Evolutionary conservation across 2,797 vertebrate species (phyloP).

Genomic region (Glyptemys insculpta): DNA sequence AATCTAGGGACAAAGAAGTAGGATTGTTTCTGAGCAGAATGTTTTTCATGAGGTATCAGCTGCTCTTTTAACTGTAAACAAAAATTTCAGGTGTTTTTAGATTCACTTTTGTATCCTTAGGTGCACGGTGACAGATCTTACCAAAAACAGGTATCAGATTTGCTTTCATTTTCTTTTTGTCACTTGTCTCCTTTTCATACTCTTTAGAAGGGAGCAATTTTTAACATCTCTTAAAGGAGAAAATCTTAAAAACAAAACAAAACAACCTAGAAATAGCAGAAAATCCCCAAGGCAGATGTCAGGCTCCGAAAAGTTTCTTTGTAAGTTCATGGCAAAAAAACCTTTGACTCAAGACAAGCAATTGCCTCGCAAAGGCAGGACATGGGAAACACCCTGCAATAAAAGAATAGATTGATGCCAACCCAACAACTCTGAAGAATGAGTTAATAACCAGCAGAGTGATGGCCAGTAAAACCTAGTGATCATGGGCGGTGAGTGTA

Average conservation of each 20-base stretch:
- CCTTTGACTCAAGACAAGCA: rapidly evolving
- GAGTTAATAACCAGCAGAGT: rapidly evolving
- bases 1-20: slow-evolving; percentile 17
- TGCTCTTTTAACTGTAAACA: slow-evolving; percentile 23
- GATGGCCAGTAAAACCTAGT: rapidly evolving
- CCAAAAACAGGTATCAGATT: background rate
- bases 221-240: background rate
- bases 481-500: too few relatives aligned
- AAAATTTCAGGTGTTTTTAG: background rate
- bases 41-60: slow-evolving; percentile 22
- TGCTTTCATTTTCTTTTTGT: slow-evolving; percentile 24
- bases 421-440: background rate
- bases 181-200: background rate
- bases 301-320: background rate
- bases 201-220: background rate
- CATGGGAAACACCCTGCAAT: rapidly evolving
- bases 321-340: background rate
- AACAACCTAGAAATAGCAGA: background rate
- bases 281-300: background rate
- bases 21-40: background rate
- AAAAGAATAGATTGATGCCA: rapidly evolving
- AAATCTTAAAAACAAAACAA: background rate
- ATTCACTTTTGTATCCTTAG: background rate
- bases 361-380: rapidly evolving
- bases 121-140: background rate